These are phyloP conservation scores for Carcharodon carcharias DNA, from an alignment of 2,797 vertebrate species.

Conservation along the genomic window DNA sequence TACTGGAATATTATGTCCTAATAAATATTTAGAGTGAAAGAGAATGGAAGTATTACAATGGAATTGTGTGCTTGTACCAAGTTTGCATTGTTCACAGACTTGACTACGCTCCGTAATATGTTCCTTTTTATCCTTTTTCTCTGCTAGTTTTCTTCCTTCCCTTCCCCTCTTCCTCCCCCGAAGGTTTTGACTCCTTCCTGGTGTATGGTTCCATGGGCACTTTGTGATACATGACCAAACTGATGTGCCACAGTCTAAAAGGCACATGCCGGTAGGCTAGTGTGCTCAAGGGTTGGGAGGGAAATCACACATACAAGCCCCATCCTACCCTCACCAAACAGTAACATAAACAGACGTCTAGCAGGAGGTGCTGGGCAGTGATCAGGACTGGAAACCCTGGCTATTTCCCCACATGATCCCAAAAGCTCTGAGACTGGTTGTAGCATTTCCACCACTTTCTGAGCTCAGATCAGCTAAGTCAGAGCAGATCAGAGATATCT, in stretches of 20 bases:
- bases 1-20: not conserved
- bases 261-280: not conserved
- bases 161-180: conserved; percentile 50
- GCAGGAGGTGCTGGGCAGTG: not conserved
- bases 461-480: not conserved
- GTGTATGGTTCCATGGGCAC: not conserved
- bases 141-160: conserved; percentile 36
- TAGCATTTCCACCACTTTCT: not conserved
- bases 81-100: conserved; percentile 41
- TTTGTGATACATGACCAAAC: not conserved
- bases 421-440: not conserved
- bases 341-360: not conserved
- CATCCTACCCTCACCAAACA: not conserved
- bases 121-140: conserved; percentile 40
- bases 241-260: not conserved
- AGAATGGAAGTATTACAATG: not conserved
- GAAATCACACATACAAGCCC: not conserved
- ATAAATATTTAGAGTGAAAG: not conserved
- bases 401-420: not conserved
- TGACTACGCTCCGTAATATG: conserved; percentile 40
- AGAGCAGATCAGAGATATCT: not conserved
- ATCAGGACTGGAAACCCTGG: not conserved
- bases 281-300: not conserved
- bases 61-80: not conserved
- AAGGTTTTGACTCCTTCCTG: conserved; percentile 50